Evolutionary conservation across 2,888 invertebrate genomes (phyloP).

Genomic region (Amaurobius ferox): DNA sequence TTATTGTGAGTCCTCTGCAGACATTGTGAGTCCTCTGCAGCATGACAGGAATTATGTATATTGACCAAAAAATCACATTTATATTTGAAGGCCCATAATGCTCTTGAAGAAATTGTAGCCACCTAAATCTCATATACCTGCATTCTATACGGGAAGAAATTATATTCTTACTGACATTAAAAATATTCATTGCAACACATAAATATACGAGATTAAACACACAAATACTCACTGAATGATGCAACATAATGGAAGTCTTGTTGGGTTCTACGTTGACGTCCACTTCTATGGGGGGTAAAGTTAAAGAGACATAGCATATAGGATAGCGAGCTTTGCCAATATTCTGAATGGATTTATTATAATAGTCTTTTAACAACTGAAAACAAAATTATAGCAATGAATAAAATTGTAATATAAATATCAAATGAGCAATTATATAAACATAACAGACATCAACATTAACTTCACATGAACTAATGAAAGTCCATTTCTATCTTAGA

Average conservation of each 20-base stretch:
- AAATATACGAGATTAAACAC: no score
- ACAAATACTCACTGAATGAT: conserved; percentile 79
- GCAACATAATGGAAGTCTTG: conserved; percentile 80
- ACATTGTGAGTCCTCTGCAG: no score
- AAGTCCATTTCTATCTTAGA: no score
- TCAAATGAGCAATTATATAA: not conserved
- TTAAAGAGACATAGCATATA: conserved; percentile 79
- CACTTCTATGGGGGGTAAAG: conserved; percentile 78
- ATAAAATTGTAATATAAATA: not conserved
- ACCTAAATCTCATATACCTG: no score
- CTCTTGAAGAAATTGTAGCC: no score
- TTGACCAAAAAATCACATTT: no score
- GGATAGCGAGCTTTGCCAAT: conserved; percentile 77
- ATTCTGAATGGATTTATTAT: conserved; percentile 76
- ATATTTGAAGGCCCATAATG: no score
- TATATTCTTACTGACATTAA: no score
- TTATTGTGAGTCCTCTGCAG: no score
- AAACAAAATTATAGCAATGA: conserved; percentile 67
- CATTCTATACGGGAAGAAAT: no score
- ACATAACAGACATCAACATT: not conserved
- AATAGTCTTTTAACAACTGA: conserved; percentile 79
- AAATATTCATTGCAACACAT: no score
- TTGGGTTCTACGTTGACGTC: conserved; percentile 83
- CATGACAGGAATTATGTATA: no score
- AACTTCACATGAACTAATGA: not conserved